Conservation (phyloP, 2,113 vertebrate genomes). For the Urocynchramus pylzowi region DNA sequence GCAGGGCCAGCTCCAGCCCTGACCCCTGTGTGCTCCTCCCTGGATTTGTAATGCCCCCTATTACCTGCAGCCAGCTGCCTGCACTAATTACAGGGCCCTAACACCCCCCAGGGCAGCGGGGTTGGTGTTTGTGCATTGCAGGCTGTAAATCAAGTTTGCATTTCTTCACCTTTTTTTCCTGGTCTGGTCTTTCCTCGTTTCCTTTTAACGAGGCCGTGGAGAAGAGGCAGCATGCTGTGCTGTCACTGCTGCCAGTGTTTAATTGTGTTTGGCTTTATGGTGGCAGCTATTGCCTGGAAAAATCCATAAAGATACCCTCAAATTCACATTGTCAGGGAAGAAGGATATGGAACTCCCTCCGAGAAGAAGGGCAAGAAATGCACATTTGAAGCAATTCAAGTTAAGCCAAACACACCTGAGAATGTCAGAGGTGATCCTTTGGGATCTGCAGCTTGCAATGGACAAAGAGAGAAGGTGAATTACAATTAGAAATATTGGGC, state of each 20-base stretch:
- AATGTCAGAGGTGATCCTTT: background rate
- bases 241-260: background rate
- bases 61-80: slow-evolving; percentile 15
- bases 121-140: background rate
- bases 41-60: background rate
- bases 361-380: background rate
- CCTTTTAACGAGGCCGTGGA: background rate
- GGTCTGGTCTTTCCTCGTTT: background rate
- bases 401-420: background rate
- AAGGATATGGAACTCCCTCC: background rate
- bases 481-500: background rate
- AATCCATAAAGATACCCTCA: background rate
- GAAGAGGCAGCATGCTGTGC: background rate
- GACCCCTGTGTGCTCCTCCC: background rate
- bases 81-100: background rate
- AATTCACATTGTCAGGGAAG: background rate
- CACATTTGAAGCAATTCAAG: accelerated
- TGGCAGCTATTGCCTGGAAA: background rate
- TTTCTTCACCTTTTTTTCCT: background rate
- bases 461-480: background rate
- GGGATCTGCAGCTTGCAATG: background rate
- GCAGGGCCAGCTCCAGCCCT: background rate
- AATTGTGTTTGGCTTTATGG: background rate
- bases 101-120: background rate
- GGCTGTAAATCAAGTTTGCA: background rate